These are phyloP conservation scores for Dasypus novemcinctus DNA, from an alignment of 2,113 vertebrate species.

Conservation along the genomic window DNA sequence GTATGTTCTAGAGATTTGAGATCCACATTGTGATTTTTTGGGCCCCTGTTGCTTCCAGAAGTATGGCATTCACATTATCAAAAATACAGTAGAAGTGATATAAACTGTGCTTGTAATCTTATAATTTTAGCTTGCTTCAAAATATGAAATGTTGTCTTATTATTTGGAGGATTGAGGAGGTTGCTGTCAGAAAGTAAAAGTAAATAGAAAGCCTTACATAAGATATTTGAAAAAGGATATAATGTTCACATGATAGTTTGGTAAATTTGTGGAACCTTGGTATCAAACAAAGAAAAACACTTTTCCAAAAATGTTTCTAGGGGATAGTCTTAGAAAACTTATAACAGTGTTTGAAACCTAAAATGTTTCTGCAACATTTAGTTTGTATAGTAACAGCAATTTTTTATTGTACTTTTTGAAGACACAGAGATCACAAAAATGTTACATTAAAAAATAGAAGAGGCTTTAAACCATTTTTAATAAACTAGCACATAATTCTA, in stretches of 20 bases:
- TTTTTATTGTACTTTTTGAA: too few species aligned
- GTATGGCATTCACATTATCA: slow-evolving; percentile 59
- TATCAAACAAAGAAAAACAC: not conserved
- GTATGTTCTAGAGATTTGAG: slow-evolving; percentile 53
- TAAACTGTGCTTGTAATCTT: slow-evolving; percentile 56
- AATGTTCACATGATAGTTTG: not conserved
- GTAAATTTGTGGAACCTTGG: not conserved
- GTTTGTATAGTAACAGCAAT: not conserved
- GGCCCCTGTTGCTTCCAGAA: slow-evolving; percentile 54
- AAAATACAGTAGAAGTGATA: slow-evolving; percentile 45
- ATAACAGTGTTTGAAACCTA: not conserved
- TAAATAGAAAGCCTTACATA: slow-evolving; percentile 15
- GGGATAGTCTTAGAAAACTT: not conserved
- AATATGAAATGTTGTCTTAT: slow-evolving; percentile 45
- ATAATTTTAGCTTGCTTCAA: slow-evolving; percentile 58
- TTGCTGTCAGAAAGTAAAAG: slow-evolving; percentile 25
- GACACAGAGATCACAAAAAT: too few species aligned
- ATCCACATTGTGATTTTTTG: slow-evolving; percentile 52
- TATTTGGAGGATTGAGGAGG: slow-evolving; percentile 27
- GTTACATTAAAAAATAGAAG: too few species aligned
- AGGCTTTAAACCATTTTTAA: not conserved
- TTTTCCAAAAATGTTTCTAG: slow-evolving; percentile 21
- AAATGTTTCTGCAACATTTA: not conserved
- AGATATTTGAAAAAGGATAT: not conserved
- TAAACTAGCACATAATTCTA: not conserved